These are phyloP conservation scores for Amiota mariae DNA, from an alignment of 2,888 invertebrate genomes.

Conservation along the genomic window DNA sequence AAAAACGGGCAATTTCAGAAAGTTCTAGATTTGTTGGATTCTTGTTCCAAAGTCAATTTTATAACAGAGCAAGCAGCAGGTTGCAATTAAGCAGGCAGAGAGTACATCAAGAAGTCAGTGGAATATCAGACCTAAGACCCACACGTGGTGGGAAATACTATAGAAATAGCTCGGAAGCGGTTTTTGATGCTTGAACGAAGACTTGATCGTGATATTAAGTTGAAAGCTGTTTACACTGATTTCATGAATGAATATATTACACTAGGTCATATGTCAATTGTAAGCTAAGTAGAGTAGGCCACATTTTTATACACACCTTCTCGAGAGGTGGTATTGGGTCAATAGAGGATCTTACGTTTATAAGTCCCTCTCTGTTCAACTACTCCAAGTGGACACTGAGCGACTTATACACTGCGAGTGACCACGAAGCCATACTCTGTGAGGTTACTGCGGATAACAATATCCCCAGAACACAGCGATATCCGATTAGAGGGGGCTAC, in stretches of 20 bases:
- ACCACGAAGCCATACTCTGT: too few species aligned
- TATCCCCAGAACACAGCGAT: too few species aligned
- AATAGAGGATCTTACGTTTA: too few species aligned
- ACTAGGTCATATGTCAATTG: not conserved
- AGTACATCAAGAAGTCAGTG: not conserved
- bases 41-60: not conserved
- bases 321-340: too few species aligned
- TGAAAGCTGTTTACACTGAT: not conserved
- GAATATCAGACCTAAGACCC: not conserved
- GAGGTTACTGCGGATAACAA: too few species aligned
- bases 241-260: not conserved
- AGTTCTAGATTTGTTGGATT: not conserved
- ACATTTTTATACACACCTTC: too few species aligned
- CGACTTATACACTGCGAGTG: too few species aligned
- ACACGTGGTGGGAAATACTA: not conserved
- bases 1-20: not conserved
- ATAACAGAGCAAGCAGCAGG: not conserved
- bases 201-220: not conserved
- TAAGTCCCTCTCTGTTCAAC: too few species aligned
- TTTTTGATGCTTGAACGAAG: not conserved
- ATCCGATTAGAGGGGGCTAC: too few species aligned
- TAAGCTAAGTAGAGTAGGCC: not conserved
- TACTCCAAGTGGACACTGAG: too few species aligned
- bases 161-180: not conserved
- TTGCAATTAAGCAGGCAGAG: not conserved